Evolutionary conservation across 2,797 vertebrate species (phyloP).

Genomic region (Sciaenops ocellatus): DNA sequence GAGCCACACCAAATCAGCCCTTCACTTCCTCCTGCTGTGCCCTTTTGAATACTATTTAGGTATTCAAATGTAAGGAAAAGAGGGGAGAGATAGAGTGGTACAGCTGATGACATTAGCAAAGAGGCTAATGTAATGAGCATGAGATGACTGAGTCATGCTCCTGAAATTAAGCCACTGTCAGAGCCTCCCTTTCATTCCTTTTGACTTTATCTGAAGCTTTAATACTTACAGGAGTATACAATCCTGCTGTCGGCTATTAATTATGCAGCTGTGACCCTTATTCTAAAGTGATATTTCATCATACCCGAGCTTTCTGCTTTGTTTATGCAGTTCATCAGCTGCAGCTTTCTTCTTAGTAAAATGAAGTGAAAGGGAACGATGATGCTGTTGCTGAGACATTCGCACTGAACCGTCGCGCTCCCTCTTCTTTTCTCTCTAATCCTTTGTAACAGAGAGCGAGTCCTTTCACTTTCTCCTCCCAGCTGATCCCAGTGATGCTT

Average conservation of each 20-base stretch:
- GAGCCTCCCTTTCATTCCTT: conserved; percentile 1
- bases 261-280: conserved; percentile 53
- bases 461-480: conserved; percentile 44
- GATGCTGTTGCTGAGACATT: conserved; percentile 31
- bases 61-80: conserved; percentile 60
- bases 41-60: conserved; percentile 61
- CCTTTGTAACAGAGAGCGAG: conserved; percentile 50
- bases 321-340: conserved; percentile 12
- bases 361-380: background rate
- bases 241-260: conserved; percentile 28
- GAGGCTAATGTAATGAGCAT: conserved; percentile 42
- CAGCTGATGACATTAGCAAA: conserved; percentile 48
- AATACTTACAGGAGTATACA: conserved; percentile 2
- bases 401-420: conserved; percentile 1
- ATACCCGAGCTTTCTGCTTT: conserved; percentile 1
- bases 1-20: conserved; percentile 30
- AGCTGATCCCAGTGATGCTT: conserved; percentile 39
- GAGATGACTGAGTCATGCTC: conserved; percentile 47
- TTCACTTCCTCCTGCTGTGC: background rate
- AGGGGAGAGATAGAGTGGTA: conserved; percentile 15
- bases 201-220: conserved; percentile 24
- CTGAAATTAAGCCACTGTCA: conserved; percentile 13
- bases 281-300: conserved; percentile 35
- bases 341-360: conserved; percentile 16
- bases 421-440: conserved; percentile 37